These are phyloP conservation scores for Aphrophora alni DNA, from an alignment of 2,888 invertebrate genomes.

Conservation along the genomic window DNA sequence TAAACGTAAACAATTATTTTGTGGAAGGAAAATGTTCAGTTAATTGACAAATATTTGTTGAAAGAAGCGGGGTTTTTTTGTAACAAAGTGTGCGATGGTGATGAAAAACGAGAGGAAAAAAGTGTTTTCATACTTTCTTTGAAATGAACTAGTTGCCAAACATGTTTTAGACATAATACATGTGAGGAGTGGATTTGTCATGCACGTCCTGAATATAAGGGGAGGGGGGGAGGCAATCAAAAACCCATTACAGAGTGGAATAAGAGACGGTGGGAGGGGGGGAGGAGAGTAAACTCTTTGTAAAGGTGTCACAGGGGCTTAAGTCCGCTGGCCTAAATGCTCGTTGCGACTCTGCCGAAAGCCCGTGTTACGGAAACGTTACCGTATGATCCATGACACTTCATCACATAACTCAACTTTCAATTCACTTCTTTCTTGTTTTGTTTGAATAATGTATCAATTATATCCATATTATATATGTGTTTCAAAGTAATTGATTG, in stretches of 20 bases:
- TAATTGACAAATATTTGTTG: neutral
- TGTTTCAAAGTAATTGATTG: no score
- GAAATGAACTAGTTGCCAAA: conserved; percentile 9
- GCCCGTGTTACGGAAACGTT: neutral
- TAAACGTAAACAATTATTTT: no score
- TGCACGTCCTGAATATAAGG: conserved; percentile 24
- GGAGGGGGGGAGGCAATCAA: conserved; percentile 33
- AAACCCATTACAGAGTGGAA: conserved; percentile 29
- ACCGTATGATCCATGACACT: neutral
- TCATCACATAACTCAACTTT: neutral
- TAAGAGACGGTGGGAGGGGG: conserved; percentile 19
- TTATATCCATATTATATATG: no score
- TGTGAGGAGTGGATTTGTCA: conserved; percentile 30
- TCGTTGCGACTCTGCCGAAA: neutral
- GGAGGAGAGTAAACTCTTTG: conserved; percentile 22
- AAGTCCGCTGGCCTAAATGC: conserved; percentile 12
- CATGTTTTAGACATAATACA: conserved; percentile 18
- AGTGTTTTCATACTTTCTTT: conserved; percentile 9
- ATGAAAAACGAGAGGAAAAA: conserved; percentile 1
- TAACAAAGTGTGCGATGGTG: neutral
- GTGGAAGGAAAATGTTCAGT: neutral
- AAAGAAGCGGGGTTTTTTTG: neutral
- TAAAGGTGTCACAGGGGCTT: conserved; percentile 27
- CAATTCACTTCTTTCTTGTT: neutral
- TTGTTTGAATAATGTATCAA: no score